Base-by-base conservation (phyloP, 2,888 invertebrate genomes). In the Drosophila affinis region DNA sequence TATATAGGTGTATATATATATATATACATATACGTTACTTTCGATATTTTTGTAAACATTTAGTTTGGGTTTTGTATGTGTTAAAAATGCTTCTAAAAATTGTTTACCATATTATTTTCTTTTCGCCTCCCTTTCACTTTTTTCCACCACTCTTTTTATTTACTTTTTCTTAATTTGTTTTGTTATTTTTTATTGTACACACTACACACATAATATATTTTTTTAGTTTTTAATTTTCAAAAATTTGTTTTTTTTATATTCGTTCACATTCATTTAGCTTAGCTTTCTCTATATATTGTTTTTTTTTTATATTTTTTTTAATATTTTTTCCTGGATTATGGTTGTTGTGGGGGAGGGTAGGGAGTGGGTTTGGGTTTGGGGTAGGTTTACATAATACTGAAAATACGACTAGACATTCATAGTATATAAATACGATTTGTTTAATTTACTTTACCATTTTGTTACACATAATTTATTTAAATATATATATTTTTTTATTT, bases 371-470 rank as follows among this genome's bases (percentile, higher is more conserved):
- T 14, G 27, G n/a, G 51, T 6, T 24, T 9, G 49, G 39, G 27
- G n/a, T 51, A 52, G 64, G 65, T 72, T 85, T 89, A 87, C 90
- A 89, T 91, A 91, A 91, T 91, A 91, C 91, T 91, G 91, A 90
- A 91, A 90, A 91, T 90, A 91, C 91, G 91, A 91, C 91, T 91
- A 91, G 91, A 91, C 91, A 90, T 90, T 90, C 89, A 90, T 90
- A 90, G 79, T 83, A 89, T 75, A 81, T 79, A 79, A 81, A 85
- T 86, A 83, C 76, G 71, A 80, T 84, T 79, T 80, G 81, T 69
- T 84, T 82, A 75, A 69, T 73, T 77, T 79, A 71, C 77, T 77
- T 77, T 73, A 76, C 76, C 65, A 17, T 65, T 63, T 65, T 75
- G 72, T 75, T 77, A 52, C 51, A 71, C 60, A 71, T 70, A 69